Base-by-base conservation (phyloP, 2,113 vertebrate genomes). In the rabbit (Oryctolagus cuniculus) region DNA sequence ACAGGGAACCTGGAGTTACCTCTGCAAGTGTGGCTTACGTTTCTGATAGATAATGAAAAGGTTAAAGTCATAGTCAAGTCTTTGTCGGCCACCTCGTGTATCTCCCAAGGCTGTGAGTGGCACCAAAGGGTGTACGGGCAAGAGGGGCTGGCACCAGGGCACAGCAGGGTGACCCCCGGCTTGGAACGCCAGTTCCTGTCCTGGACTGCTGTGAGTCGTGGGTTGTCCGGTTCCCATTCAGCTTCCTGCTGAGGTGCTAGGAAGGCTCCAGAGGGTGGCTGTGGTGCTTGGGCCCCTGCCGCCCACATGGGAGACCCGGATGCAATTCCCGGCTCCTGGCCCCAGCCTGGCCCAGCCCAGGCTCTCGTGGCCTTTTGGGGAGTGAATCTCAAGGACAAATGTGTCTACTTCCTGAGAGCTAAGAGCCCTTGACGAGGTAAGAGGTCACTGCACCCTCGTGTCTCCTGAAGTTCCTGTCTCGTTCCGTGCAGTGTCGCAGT, bases 401-500 rank as follows among this genome's bases (percentile, higher is more conserved):
- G 66, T 36, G 55, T 36, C 31, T 74, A 1, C 10, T 87, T n/a
- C 78, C 9, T 11, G 83, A 58, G 21, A 73, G 11, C 64, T 70
- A 70, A 82, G 81, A 27, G 44, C 74, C 51, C 49, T 78, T 51
- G 13, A 25, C n/a, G 73, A 6, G 53, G 22, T 72, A n/a, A 36
- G 63, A 72, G 53, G 77, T n/a, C 67, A 24, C 16, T 38, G 16
- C n/a, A 55, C 61, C 31, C 49, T 70, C 36, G 1, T 0, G 17
- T 70, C 84, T 93, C n/a, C 80, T 38, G 17, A 84, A 84, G 91
- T 66, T 72, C 70, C 34, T n/a, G 5, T 36, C 74, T 93, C 12
- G 25, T 24, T 82, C 15, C 44, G 79, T 63, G 64, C 80, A 38
- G 64, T 80, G 74, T 70, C 79, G 61, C 38, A 11, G 53, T 44